phyloP scores from a whole-genome alignment of 2,113 vertebrate species.

The Saiga tatarica region DNA sequence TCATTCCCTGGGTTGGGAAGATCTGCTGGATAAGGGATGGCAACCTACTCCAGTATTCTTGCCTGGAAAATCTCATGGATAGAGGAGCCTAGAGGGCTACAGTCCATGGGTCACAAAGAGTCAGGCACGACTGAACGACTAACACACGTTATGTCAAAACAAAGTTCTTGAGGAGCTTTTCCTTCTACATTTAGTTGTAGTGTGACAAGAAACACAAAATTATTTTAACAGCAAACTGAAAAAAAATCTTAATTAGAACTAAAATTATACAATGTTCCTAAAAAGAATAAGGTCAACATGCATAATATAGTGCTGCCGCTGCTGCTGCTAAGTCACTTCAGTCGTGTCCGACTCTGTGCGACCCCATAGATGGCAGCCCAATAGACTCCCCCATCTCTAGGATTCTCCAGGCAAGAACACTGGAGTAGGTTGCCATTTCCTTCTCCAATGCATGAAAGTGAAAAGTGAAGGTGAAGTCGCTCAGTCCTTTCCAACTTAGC shows the following conservation, averaged over 20 bases:
- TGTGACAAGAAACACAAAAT: neutral
- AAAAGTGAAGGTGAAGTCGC: too few species aligned
- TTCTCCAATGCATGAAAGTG: too few species aligned
- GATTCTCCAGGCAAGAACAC: too few species aligned
- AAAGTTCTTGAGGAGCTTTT: neutral
- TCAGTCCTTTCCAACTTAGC: too few species aligned
- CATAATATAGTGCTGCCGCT: neutral
- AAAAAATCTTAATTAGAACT: neutral
- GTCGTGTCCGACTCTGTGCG: too few species aligned
- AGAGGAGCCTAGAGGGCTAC: neutral
- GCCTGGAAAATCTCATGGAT: neutral
- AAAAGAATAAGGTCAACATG: neutral
- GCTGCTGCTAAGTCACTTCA: too few species aligned
- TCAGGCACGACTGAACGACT: neutral
- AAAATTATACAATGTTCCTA: neutral
- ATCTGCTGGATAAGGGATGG: neutral
- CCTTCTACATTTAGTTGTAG: neutral
- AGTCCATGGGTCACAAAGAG: neutral
- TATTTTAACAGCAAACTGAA: neutral
- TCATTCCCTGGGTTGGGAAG: neutral
- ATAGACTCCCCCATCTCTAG: too few species aligned
- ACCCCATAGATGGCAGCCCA: too few species aligned
- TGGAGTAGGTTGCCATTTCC: too few species aligned
- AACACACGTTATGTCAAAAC: neutral
- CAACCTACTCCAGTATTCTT: neutral